Evolutionary conservation across 2,888 invertebrate genomes (phyloP), one percentile per base, ranked within the genome.

Genomic region (Philopedon plagiatum): DNA sequence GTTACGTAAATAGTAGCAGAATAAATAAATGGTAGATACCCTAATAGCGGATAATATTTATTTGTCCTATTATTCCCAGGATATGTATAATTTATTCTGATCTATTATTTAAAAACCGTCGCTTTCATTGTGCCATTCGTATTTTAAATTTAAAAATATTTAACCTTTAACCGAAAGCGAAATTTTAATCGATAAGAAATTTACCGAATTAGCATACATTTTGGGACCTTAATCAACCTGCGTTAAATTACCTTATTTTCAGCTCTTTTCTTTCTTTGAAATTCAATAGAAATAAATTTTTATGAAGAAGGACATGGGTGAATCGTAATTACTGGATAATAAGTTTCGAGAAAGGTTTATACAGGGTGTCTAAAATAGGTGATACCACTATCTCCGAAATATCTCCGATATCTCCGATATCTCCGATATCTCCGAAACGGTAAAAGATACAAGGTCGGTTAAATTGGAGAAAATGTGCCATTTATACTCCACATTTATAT

Each of bases 151-250:
- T 44, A 19, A 44, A 44, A 44, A 44, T 44, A 18, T 44, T 44
- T 44, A 44, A 44, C 44, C 44, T 44, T 44, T 44, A 44, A 44
- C 19, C 44, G 18, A 44, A 19, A 44, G 19, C 18, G 19, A 44
- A 44, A 19, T 44, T 19, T 5, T 18, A 9, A 44, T 8, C 9
- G 18, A 19, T 44, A 44, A 44, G 44, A 19, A 44, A 19, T 19
- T 44, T 44, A 44, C 1, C 44, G 18, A 19, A 44, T 44, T 44
- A 44, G 44, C 44, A 44, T 19, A 15, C 39, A 15, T 44, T 44
- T 19, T 19, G 44, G 19, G 44, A 44, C 44, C n/a, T 44, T 44
- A 44, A 44, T 44, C 44, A 44, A 5, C 2, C 44, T 19, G 19
- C 19, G 44, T 44, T 44, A 19, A 44, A 44, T 44, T 44, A 44